These are phyloP conservation scores for Macroramphosus scolopax DNA, from an alignment of 2,797 vertebrate genomes.

Conservation along the genomic window DNA sequence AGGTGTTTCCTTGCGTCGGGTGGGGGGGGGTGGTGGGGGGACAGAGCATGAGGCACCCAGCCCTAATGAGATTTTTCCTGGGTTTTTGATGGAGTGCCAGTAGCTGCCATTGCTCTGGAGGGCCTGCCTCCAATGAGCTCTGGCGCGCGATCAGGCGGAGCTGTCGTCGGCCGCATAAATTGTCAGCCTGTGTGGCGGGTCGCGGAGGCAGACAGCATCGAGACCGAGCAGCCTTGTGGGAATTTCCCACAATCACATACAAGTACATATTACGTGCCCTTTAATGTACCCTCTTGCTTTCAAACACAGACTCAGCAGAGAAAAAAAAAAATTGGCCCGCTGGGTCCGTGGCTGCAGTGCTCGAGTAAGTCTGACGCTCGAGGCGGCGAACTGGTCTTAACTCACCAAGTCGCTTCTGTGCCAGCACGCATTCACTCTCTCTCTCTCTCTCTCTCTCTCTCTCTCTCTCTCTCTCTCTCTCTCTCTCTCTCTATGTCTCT, in stretches of 20 bases:
- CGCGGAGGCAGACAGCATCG: conserved; percentile 65
- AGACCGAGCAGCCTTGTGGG: conserved; percentile 69
- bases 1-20: conserved; percentile 60
- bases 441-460: conserved; percentile 3
- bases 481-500: too few species aligned
- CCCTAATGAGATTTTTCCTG: conserved; percentile 76
- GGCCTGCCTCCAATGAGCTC: conserved; percentile 77
- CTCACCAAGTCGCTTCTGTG: conserved; percentile 23
- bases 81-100: conserved; percentile 81
- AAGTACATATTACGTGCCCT: conserved; percentile 65
- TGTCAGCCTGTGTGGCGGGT: conserved; percentile 82
- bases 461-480: background rate
- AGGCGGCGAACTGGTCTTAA: conserved; percentile 39
- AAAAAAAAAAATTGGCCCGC: conserved; percentile 27
- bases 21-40: too few species aligned
- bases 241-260: conserved; percentile 72
- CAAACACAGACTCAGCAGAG: conserved; percentile 28
- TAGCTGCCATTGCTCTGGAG: conserved; percentile 67
- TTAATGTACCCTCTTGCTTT: conserved; percentile 61
- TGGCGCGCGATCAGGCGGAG: conserved; percentile 88
- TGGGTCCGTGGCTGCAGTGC: conserved; percentile 39
- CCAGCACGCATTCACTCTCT: conserved; percentile 23
- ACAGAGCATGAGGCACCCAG: conserved; percentile 54
- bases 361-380: conserved; percentile 35
- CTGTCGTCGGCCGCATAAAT: conserved; percentile 86